Evolutionary conservation across 2,888 invertebrate genomes (phyloP).

Genomic region (Priocnemis perturbator): DNA sequence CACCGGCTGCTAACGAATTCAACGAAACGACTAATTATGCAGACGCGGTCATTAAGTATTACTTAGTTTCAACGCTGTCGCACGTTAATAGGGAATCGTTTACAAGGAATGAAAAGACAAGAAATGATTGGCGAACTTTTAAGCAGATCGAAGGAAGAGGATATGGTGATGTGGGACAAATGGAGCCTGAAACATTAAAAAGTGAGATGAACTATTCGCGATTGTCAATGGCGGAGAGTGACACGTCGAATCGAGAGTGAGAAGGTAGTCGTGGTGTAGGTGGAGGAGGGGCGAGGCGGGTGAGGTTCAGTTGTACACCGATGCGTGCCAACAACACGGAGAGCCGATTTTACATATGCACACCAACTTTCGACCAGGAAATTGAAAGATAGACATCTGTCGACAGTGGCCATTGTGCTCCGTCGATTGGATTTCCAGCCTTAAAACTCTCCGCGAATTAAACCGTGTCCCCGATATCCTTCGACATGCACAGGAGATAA

Average conservation of each 20-base stretch:
- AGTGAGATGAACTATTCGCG: too few species aligned
- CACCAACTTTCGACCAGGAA: conserved; percentile 58
- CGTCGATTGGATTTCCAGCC: conserved; percentile 55
- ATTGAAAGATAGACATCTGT: conserved; percentile 61
- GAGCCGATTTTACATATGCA: conserved; percentile 41
- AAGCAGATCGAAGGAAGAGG: too few species aligned
- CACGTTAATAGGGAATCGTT: too few species aligned
- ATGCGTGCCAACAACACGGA: neutral
- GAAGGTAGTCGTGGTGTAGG: neutral
- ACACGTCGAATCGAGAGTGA: neutral
- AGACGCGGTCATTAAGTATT: too few species aligned
- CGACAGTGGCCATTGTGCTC: conserved; percentile 52
- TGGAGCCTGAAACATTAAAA: neutral
- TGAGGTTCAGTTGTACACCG: too few species aligned
- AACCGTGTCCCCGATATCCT: conserved; percentile 49
- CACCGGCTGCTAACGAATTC: too few species aligned
- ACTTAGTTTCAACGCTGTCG: too few species aligned
- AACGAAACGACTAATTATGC: too few species aligned
- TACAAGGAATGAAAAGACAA: too few species aligned
- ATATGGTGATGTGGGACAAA: too few species aligned
- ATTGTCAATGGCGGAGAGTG: neutral
- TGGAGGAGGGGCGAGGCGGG: neutral
- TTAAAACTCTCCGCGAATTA: conserved; percentile 57
- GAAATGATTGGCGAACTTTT: too few species aligned
- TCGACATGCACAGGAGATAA: conserved; percentile 44